A percentile compares a stretch with the other conserved stretches of the same genome.
Evolutionary conservation across 2,113 vertebrate species (phyloP).

Genomic region (Patagioenas fasciata): DNA sequence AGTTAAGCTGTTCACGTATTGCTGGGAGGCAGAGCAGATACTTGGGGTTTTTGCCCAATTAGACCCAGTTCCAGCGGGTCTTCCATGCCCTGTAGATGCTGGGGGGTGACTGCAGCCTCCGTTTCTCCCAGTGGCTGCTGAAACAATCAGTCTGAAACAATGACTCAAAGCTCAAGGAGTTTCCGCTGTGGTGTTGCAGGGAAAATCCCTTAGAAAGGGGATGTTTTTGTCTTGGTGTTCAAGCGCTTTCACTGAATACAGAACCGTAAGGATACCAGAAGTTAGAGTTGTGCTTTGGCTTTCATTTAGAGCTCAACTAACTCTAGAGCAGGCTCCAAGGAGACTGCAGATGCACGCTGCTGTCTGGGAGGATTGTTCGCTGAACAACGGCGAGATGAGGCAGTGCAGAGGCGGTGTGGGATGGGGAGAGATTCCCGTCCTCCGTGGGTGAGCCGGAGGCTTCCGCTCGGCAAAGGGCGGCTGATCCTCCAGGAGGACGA

Average conservation of each 20-base stretch:
- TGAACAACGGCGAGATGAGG: neutral
- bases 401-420: neutral
- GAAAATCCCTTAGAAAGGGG: neutral
- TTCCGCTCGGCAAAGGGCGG: neutral
- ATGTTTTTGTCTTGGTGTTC: neutral
- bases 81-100: neutral
- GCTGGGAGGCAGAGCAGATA: neutral
- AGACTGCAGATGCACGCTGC: neutral
- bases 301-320: neutral
- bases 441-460: rapidly evolving
- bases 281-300: neutral
- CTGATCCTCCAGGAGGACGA: neutral
- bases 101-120: neutral
- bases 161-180: neutral
- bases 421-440: neutral
- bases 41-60: neutral
- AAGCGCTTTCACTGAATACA: neutral
- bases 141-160: neutral
- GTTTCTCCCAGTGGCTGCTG: neutral
- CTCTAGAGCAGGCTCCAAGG: neutral
- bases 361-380: neutral
- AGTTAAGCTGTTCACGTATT: too few relatives aligned
- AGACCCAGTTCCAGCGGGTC: neutral
- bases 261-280: neutral
- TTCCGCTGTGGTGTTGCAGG: neutral